These are phyloP conservation scores for Coremacera marginata DNA, from an alignment of 2,888 invertebrate genomes.

Conservation along the genomic window DNA sequence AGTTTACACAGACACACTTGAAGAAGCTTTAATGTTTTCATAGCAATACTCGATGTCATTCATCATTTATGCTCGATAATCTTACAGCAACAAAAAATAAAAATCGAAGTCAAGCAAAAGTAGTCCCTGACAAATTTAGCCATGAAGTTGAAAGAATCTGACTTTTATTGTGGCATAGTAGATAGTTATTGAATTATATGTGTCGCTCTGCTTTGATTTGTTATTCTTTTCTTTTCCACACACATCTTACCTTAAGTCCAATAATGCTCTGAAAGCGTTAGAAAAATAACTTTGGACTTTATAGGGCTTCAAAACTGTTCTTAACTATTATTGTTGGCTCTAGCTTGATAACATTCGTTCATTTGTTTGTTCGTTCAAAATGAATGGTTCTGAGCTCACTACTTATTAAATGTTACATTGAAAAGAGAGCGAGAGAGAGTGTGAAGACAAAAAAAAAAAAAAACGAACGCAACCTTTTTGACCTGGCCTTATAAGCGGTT, in stretches of 20 bases:
- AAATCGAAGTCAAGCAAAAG: background rate
- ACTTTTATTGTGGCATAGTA: background rate
- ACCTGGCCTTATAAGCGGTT: too few relatives aligned
- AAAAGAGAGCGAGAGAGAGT: background rate
- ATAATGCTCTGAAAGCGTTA: slow-evolving; percentile 29
- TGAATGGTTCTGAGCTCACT: background rate
- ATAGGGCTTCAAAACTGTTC: slow-evolving; percentile 40
- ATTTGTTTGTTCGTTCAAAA: background rate
- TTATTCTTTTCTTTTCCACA: background rate
- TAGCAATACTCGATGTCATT: too few relatives aligned
- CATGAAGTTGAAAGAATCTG: background rate
- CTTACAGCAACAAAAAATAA: background rate
- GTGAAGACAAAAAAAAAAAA: background rate
- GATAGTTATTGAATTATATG: slow-evolving; percentile 19
- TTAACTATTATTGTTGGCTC: slow-evolving; percentile 5
- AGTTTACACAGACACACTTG: too few relatives aligned
- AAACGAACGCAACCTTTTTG: too few relatives aligned
- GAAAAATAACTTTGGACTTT: slow-evolving; percentile 38
- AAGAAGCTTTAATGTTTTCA: too few relatives aligned
- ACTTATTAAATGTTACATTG: too few relatives aligned
- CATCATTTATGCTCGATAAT: too few relatives aligned
- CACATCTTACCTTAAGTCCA: background rate
- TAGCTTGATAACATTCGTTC: background rate
- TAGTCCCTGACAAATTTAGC: slow-evolving; percentile 6
- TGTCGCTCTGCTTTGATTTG: background rate